Conservation (phyloP, 2,113 vertebrate genomes). For the Struthio camelus region DNA sequence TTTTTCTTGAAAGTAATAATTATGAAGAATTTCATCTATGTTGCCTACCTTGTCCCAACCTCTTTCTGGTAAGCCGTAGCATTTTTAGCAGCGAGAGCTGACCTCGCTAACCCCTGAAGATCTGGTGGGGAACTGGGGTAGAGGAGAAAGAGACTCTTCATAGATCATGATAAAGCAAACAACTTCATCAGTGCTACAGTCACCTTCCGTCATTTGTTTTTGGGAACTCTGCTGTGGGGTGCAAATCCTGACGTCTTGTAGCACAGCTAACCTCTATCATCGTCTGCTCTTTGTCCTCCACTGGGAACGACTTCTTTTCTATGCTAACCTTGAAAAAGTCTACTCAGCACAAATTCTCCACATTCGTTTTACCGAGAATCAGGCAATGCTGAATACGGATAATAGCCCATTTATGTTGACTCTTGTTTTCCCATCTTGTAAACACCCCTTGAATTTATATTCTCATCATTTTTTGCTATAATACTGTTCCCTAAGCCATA, state of each 20-base stretch:
- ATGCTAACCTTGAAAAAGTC: not conserved
- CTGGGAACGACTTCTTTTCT: not conserved
- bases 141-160: not conserved
- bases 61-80: not conserved
- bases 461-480: not conserved
- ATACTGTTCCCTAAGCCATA: slow-evolving; percentile 38
- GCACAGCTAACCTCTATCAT: not conserved
- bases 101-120: slow-evolving; percentile 9
- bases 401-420: slow-evolving; percentile 23
- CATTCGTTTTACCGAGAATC: not conserved
- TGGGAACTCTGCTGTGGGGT: not conserved
- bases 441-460: slow-evolving; percentile 57
- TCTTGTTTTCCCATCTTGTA: slow-evolving; percentile 42
- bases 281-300: not conserved
- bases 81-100: not conserved
- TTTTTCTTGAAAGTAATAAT: not conserved
- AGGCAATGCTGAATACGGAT: not conserved
- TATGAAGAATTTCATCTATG: not conserved
- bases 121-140: not conserved
- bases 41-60: not conserved
- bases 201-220: slow-evolving; percentile 14
- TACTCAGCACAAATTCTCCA: not conserved
- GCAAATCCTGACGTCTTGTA: not conserved
- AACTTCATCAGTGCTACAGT: not conserved
- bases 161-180: not conserved